Base-by-base conservation (phyloP, 2,888 invertebrate genomes). In the Eutolmus rufibarbis region DNA sequence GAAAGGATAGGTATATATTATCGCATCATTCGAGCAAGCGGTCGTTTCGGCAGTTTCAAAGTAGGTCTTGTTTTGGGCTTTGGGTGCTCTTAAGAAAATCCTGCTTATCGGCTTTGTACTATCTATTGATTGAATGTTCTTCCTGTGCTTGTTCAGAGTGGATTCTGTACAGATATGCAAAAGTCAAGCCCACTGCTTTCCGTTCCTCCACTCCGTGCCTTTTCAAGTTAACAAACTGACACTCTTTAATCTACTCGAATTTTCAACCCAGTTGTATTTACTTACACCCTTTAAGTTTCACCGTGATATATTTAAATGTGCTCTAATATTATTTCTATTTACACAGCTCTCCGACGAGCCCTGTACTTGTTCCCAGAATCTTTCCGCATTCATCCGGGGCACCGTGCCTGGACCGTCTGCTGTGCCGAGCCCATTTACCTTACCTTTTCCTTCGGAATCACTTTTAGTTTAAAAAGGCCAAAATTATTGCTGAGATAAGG, bases 401-500 rank as follows among this genome's bases (percentile, higher is more conserved):
- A 28, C 74, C 9, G 5, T n/a, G 51, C 74, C 74, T 5, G 74
- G 31, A 74, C 43, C n/a, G 28, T n/a, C 31, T 19, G 23, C 79
- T 28, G 79, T 51, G 51, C 51, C 28, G 16, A 14, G 79, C 79
- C 79, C 51, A 46, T 79, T 79, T 79, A 23, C 79, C 51, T 79
- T 56, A 79, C 79, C 57, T 82, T 82, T 37, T 57, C 66, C 57
- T 34, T 37, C n/a, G 19, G 82, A 57, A 82, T 82, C 66, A 66
- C 66, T 66, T 82, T 82, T 66, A 66, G 82, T 82, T 56, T 66
- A 82, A 82, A 82, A 82, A 82, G 82, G 57, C 82, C 66, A 82
- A 82, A 82, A 82, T 82, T 82, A 82, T 82, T 82, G 82, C 82
- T 82, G 82, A 82, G 82, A 82, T 82, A 82, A 82, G 82, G 66